phyloP scores from a whole-genome alignment of 2,888 invertebrate species.

The Rotaria macrura region DNA sequence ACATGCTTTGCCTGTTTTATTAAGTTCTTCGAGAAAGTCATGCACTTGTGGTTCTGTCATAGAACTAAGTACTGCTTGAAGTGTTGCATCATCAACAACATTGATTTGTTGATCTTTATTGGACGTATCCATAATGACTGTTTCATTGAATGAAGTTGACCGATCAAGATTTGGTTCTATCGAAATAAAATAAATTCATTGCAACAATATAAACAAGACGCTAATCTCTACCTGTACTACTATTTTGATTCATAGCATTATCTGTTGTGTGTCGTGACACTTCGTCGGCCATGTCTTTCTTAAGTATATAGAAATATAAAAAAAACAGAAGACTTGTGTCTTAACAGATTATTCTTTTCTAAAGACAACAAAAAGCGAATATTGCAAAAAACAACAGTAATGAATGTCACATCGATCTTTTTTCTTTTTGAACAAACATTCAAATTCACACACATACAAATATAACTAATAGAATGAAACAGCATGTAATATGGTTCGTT shows the following conservation, averaged over 20 bases:
- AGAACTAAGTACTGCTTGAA: neutral
- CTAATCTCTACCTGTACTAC: neutral
- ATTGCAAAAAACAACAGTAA: neutral
- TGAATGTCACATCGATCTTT: neutral
- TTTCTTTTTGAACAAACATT: neutral
- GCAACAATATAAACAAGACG: neutral
- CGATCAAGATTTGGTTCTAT: neutral
- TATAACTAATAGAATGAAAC: constrained; percentile 74
- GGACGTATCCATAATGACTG: neutral
- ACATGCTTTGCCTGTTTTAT: constrained; percentile 17
- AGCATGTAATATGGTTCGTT: constrained; percentile 75
- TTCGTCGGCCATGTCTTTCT: neutral
- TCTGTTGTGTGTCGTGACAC: neutral
- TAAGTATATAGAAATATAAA: neutral
- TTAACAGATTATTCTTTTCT: neutral
- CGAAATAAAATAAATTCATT: neutral
- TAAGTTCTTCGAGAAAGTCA: neutral
- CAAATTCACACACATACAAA: neutral
- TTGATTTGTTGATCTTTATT: neutral
- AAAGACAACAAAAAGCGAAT: neutral
- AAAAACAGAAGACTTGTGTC: neutral
- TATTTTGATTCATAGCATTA: neutral
- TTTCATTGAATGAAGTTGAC: neutral
- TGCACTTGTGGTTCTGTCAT: neutral
- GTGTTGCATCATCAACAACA: constrained; percentile 4